Evolutionary conservation across 2,888 invertebrate genomes (phyloP), one percentile per base, ranked within the genome.

Genomic region (Masnerella sp.): DNA sequence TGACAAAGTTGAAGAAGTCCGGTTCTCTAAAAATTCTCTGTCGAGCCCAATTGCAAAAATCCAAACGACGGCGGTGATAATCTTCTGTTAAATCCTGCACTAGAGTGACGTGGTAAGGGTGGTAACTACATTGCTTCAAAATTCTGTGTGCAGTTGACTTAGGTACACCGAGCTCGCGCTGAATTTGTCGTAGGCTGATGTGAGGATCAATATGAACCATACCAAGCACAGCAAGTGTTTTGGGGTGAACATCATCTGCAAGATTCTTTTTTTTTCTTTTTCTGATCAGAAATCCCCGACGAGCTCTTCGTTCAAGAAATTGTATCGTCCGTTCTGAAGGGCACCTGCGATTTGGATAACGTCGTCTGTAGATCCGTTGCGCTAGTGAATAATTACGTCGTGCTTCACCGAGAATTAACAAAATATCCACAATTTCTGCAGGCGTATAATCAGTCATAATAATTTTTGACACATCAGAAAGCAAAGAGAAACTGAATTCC

Each of bases 81-180:
- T 14, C 12, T 18, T 30, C 42, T 7, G 11, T 4, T 20, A 56
- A 2, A 9, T 18, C 42, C 25, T 43, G 42, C 12, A 22, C 25
- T 20, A 58, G 34, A 2, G 12, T 30, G 22, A 43, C 43, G n/a
- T 14, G 43, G 15, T 43, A 58, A n/a, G 56, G 42, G 34, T 58
- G 30, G 28, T 11, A 43, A 17, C 9, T 15, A 32, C 15, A 9
- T 11, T 25, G 17, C 18, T 42, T 56, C 22, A 42, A 30, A 40
- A 56, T 25, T 42, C 40, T 28, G 8, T 25, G 40, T 30, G 14
- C 42, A 40, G 40, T 56, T 22, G 38, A 4, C 40, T 38, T 40
- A 15, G 38, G 38, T 5, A 38, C 9, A 9, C 38, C 38, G 12
- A 42, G 18, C 9, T 56, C 9, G 15, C 12, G 40, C 18, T 40